Evolutionary conservation across 2,888 invertebrate genomes (phyloP).

Genomic region (Chloroclysta siterata): DNA sequence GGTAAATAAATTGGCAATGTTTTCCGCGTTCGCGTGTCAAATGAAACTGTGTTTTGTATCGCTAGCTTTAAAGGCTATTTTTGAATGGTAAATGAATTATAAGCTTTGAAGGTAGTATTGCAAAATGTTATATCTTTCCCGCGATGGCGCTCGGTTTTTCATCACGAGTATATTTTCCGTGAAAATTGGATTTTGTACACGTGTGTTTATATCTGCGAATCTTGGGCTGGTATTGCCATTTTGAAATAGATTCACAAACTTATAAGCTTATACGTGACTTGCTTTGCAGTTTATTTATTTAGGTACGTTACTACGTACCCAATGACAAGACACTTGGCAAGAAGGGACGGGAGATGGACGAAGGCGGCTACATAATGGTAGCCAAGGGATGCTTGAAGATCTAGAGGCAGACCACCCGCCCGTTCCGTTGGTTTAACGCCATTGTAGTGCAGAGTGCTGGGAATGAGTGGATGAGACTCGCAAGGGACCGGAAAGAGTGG

Average conservation of each 20-base stretch:
- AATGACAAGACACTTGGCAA: too few relatives aligned
- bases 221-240: conserved; percentile 5
- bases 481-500: too few relatives aligned
- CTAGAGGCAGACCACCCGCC: too few relatives aligned
- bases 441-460: too few relatives aligned
- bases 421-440: too few relatives aligned
- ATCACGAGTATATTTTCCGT: conserved; percentile 23
- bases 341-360: too few relatives aligned
- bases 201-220: conserved; percentile 8
- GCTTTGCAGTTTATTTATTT: background rate
- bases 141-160: conserved; percentile 25
- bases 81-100: conserved; percentile 16
- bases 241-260: background rate
- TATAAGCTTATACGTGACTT: background rate
- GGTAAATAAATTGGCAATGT: conserved; percentile 20
- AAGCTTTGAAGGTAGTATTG: conserved; percentile 25
- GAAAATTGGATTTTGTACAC: conserved; percentile 24
- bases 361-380: too few relatives aligned
- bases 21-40: conserved; percentile 15
- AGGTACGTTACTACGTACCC: too few relatives aligned
- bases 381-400: too few relatives aligned
- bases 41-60: background rate
- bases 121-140: conserved; percentile 23
- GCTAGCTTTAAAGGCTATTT: background rate
- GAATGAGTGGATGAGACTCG: too few relatives aligned